These are phyloP conservation scores for Quadriops clusia DNA, from an alignment of 2,888 invertebrate species.

Conservation along the genomic window DNA sequence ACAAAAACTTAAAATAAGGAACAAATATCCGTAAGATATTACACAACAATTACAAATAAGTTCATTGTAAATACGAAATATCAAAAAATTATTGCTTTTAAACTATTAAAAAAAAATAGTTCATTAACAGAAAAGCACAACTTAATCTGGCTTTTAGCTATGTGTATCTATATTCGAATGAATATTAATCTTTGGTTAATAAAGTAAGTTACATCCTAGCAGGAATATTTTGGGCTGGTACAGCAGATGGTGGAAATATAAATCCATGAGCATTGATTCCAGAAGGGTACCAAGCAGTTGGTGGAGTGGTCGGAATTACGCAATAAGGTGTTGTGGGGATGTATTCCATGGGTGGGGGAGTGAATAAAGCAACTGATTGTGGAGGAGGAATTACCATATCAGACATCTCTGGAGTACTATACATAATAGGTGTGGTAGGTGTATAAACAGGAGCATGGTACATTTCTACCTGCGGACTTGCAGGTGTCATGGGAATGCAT, in stretches of 20 bases:
- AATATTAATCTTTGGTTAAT: no score
- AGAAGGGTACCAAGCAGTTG: slow-evolving; percentile 18
- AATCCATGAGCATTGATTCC: slow-evolving; percentile 22
- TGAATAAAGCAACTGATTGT: slow-evolving; percentile 13
- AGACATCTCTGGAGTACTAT: slow-evolving; percentile 12
- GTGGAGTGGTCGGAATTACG: slow-evolving; percentile 19
- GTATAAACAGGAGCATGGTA: slow-evolving; percentile 16
- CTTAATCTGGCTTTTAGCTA: no score
- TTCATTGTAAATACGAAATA: no score
- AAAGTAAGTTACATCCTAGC: slow-evolving; percentile 5
- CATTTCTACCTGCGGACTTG: slow-evolving; percentile 17
- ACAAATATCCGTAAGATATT: no score
- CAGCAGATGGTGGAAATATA: slow-evolving; percentile 18
- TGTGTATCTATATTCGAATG: no score
- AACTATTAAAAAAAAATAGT: no score
- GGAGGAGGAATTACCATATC: slow-evolving; percentile 13
- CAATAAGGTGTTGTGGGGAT: slow-evolving; percentile 15
- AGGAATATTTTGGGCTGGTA: slow-evolving; percentile 7
- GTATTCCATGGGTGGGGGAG: slow-evolving; percentile 17
- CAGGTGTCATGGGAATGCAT: slow-evolving; percentile 15
- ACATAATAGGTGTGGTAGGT: slow-evolving; percentile 17
- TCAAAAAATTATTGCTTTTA: no score
- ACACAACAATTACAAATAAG: no score
- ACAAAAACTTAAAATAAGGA: no score
- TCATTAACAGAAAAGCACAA: no score